Base-by-base conservation (phyloP, 53 echinoderm and acorn worm species). In the Echinometra lucunter region DNA sequence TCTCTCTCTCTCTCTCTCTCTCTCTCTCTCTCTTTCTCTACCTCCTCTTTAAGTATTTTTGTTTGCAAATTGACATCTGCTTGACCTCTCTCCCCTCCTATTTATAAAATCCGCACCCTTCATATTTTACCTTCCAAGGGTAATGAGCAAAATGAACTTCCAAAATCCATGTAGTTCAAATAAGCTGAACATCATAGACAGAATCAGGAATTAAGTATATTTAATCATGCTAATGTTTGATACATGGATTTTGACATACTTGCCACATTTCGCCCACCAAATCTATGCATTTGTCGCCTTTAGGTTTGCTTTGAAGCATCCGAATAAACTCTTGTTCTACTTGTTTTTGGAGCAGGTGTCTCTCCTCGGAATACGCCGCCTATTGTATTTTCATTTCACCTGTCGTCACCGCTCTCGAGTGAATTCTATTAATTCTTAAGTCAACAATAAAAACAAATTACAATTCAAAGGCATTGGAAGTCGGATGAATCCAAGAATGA, bases 161-260 rank as follows among this genome's bases (percentile, higher is more conserved):
- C 18, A 28, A 40, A 75, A 75, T 75, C 75, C 75, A 75, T 38
- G 75, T 75, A 38, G 75, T 75, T 75, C 40, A 75, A 37, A 75
- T 75, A 75, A 75, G 19, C 18, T 40, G 75, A 38, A 37, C 17
- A 75, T 38, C 75, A 19, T 40, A 38, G 40, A 75, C 9, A 10
- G 40, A 75, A 75, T 75, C 18, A 38, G 38, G 74, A 74, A 74
- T 38, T 74, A 74, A 38, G 74, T 75, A 75, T 75, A 40, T 40
- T 12, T 32, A 34, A 72, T 56, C n/a, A 56, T 56, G 8, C 63
- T 0, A 4, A 4, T 38, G 40, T 7, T 40, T 17, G 40, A 75
- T 38, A 19, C 40, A 37, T 15, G n/a, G 18, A 37, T 17, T 13
- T 38, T 75, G 75, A 75, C 38, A 75, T 75, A 6, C 17, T 75